phyloP scores from a whole-genome alignment of 2,797 vertebrate species.

The Catamblyrhynchus diadema region DNA sequence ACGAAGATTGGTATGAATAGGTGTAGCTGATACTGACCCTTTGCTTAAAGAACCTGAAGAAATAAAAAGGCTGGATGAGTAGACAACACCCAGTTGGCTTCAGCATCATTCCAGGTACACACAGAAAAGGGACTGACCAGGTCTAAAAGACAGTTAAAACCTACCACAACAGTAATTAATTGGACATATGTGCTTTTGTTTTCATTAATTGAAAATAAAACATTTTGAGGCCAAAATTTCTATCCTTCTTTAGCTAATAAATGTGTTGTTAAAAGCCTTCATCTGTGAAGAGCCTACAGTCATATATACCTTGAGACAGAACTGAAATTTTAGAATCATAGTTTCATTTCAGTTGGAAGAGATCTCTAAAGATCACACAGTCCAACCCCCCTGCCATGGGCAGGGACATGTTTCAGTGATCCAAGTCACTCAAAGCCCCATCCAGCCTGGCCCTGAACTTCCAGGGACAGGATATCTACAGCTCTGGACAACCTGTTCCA shows the following conservation, averaged over 20 bases:
- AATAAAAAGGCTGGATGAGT: background rate
- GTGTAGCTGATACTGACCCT: background rate
- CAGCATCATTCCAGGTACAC: background rate
- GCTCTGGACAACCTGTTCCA: background rate
- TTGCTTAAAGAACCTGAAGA: background rate
- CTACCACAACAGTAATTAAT: background rate
- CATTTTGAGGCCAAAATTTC: background rate
- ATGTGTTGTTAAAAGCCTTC: background rate
- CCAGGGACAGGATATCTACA: background rate
- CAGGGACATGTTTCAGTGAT: background rate
- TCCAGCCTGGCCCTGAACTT: background rate
- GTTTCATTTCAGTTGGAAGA: background rate
- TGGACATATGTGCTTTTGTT: background rate
- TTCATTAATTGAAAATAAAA: background rate
- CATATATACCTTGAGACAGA: background rate
- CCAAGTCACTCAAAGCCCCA: background rate
- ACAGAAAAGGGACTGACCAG: background rate
- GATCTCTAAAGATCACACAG: background rate
- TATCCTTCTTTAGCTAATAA: background rate
- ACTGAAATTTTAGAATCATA: background rate
- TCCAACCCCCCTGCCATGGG: rapidly evolving
- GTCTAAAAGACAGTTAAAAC: background rate
- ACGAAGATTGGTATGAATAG: background rate
- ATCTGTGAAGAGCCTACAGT: background rate
- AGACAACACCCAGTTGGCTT: background rate